Evolutionary conservation across 2,888 invertebrate species (phyloP), one percentile per base, ranked within the genome.

Genomic region (Lasius fuliginosus): DNA sequence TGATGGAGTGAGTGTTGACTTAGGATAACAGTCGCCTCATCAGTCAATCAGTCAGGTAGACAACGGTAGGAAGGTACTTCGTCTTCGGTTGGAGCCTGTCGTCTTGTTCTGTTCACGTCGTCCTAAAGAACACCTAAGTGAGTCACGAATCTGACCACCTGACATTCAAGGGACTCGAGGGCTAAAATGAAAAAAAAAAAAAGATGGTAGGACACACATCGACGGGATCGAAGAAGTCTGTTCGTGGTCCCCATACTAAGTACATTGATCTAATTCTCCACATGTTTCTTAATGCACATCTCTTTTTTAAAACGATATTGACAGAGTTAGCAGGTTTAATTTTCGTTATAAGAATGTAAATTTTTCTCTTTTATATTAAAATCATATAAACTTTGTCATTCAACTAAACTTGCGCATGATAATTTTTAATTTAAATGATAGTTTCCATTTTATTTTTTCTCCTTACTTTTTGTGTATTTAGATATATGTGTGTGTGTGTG

Each of bases 1-100:
- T 94, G 95, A 94, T 94, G 93, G 93, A 94, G 93, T 92, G 94
- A 94, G 94, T 94, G 94, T 94, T 94, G 94, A 95, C 94, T 94
- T 94, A 93, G 95, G 94, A 94, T 94, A 94, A 94, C 94, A 93
- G 94, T 94, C 93, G 92, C 90, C 93, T 94, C 95, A 94, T 95
- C 95, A 92, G 94, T 95, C 94, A 94, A 95, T 94, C 94, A 94
- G 94, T 93, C 94, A 94, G 94, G 94, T 94, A 94, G 93, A 91
- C 92, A 90, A 90, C 87, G 90, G 91, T 90, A 90, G 91, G 90
- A 91, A 90, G 93, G 91, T 91, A 90, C 94, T 94, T 92, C 92
- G 93, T 94, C 94, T 94, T 94, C 92, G 89, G 90, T 86, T 88
- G 88, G 76, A 84, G 82, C 77, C 91, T 91, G 91, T 92, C 92